Percentiles rank a stretch among this genome's conserved stretches.
Conservation (phyloP, 2,797 vertebrate species). For the Ammospiza maritima region DNA sequence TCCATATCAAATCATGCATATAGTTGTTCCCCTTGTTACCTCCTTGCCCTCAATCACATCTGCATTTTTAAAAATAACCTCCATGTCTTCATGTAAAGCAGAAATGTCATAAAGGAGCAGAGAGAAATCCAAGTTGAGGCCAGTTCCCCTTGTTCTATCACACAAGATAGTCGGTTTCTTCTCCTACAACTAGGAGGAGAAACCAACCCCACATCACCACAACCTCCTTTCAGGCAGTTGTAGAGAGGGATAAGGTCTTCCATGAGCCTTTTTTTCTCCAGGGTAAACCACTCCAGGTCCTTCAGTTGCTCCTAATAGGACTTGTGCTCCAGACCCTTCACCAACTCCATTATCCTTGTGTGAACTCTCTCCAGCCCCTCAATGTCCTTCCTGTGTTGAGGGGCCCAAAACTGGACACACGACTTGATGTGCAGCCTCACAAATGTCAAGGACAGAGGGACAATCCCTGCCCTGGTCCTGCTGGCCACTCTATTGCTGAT, state of each 20-base stretch:
- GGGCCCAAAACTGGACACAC: neutral
- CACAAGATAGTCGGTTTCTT: too few species aligned
- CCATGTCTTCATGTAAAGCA: neutral
- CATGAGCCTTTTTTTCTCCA: neutral
- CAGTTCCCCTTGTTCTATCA: neutral
- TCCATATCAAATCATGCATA: neutral
- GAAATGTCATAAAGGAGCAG: neutral
- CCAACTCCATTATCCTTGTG: neutral
- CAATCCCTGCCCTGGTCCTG: neutral
- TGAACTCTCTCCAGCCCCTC: rapidly evolving
- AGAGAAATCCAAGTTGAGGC: neutral
- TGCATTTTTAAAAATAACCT: neutral
- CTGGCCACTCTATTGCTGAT: neutral
- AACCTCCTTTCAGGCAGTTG: neutral
- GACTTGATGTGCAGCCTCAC: neutral
- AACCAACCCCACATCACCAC: neutral
- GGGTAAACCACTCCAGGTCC: neutral
- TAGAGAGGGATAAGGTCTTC: neutral
- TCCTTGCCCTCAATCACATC: neutral
- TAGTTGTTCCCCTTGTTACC: neutral
- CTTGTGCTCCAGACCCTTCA: neutral
- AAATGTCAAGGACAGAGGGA: rapidly evolving
- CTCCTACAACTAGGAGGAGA: neutral
- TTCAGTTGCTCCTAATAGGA: neutral
- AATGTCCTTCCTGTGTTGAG: neutral